These are phyloP conservation scores for Doryteuthis pealeii DNA, from an alignment of 1,140 invertebrate species.

Conservation along the genomic window DNA sequence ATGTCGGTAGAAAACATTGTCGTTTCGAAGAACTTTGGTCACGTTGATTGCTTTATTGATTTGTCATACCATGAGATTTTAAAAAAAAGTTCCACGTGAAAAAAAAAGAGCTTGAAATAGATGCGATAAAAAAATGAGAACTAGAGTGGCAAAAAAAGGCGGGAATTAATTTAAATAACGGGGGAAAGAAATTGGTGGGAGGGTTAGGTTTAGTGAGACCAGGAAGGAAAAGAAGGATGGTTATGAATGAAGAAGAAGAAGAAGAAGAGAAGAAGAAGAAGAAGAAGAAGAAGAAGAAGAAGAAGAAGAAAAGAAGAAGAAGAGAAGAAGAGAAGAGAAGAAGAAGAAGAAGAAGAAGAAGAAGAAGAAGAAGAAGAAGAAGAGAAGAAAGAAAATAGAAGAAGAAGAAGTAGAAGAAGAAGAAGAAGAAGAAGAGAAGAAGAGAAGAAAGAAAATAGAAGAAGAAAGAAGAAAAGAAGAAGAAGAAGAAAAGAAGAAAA, in stretches of 20 bases:
- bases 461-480: slow-evolving; percentile 13
- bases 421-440: slow-evolving; percentile 14
- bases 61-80: no score
- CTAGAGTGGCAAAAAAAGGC: no score
- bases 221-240: neutral
- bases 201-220: neutral
- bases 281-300: neutral
- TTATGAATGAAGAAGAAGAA: neutral
- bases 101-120: no score
- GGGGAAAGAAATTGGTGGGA: no score
- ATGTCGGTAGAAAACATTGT: no score
- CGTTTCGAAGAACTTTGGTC: no score
- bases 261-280: slow-evolving; percentile 12
- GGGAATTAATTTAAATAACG: no score
- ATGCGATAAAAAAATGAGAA: no score
- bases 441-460: no score
- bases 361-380: neutral
- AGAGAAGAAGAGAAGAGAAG: neutral
- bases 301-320: slow-evolving; percentile 5
- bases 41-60: no score
- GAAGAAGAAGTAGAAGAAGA: slow-evolving; percentile 14
- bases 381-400: no score
- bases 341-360: neutral
- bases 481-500: slow-evolving; percentile 18
- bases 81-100: no score